Percentiles rank a stretch among this genome's conserved stretches.
Evolutionary conservation across 2,113 vertebrate species (phyloP).

Genomic region (Lampris megalopsis): DNA sequence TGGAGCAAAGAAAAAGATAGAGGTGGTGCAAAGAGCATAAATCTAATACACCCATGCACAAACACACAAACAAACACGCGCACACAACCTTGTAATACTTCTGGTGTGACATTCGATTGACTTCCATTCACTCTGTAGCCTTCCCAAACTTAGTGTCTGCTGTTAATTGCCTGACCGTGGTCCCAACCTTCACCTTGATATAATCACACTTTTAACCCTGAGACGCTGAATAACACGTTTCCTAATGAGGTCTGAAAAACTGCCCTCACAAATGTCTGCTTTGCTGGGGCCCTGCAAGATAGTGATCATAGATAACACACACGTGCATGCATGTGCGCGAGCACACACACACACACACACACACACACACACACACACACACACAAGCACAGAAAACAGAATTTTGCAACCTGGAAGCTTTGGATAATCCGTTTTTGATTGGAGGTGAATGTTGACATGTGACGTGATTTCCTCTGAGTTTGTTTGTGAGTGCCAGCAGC

Average conservation of each 20-base stretch:
- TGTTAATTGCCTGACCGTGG: slow-evolving; percentile 56
- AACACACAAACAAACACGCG: slow-evolving; percentile 23
- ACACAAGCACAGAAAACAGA: no score
- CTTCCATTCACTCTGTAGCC: slow-evolving; percentile 41
- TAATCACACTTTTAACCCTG: slow-evolving; percentile 32
- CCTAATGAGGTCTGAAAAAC: slow-evolving; percentile 46
- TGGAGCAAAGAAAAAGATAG: slow-evolving; percentile 54
- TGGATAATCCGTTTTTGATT: slow-evolving; percentile 22
- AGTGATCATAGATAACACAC: neutral
- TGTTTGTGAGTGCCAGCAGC: slow-evolving; percentile 1
- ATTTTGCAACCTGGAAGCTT: slow-evolving; percentile 5
- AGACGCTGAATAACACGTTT: neutral
- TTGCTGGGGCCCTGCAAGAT: slow-evolving; percentile 10
- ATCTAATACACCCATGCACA: slow-evolving; percentile 54
- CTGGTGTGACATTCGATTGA: slow-evolving; percentile 4
- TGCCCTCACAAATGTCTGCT: slow-evolving; percentile 39
- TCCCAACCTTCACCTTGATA: slow-evolving; percentile 51
- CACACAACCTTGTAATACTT: slow-evolving; percentile 46
- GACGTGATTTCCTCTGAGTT: neutral
- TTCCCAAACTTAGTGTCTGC: slow-evolving; percentile 32
- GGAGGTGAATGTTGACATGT: slow-evolving; percentile 4
- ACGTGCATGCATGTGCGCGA: slow-evolving; percentile 11
- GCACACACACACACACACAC: slow-evolving; percentile 9
- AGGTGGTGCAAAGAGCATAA: slow-evolving; percentile 49
- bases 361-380: slow-evolving; percentile 5